Conservation (phyloP, 2,888 invertebrate species). For the Drosophila planitibia region DNA sequence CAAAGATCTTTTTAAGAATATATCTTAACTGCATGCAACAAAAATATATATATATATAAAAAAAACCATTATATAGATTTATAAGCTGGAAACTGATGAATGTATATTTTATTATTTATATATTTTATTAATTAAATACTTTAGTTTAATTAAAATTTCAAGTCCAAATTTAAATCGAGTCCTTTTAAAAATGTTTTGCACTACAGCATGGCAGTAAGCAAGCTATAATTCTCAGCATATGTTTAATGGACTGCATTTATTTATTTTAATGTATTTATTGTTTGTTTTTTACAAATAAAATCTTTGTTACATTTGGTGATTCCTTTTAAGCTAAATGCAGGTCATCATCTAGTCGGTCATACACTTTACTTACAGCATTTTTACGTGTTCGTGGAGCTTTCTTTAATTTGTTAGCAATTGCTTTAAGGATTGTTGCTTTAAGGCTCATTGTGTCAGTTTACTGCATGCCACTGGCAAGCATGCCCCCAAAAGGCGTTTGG, state of each 20-base stretch:
- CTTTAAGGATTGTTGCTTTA: constrained; percentile 28
- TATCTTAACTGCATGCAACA: neutral
- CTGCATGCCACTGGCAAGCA: constrained; percentile 18
- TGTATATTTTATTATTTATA: neutral
- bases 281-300: neutral
- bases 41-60: neutral
- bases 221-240: neutral
- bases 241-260: neutral
- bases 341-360: neutral
- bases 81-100: neutral
- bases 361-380: neutral
- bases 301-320: neutral
- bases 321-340: neutral
- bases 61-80: neutral
- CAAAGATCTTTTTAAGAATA: neutral
- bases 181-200: neutral
- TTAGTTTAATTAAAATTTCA: neutral
- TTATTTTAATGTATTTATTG: neutral
- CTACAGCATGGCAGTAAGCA: too few relatives aligned
- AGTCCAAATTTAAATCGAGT: neutral
- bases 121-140: neutral
- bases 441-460: constrained; percentile 9
- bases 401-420: constrained; percentile 12
- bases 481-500: constrained; percentile 18
- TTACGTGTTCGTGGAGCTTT: neutral